A percentile compares a stretch with the other conserved stretches of the same genome.
These are phyloP conservation scores for Cyclophora punctaria DNA, from an alignment of 2,888 invertebrate species.

Conservation along the genomic window DNA sequence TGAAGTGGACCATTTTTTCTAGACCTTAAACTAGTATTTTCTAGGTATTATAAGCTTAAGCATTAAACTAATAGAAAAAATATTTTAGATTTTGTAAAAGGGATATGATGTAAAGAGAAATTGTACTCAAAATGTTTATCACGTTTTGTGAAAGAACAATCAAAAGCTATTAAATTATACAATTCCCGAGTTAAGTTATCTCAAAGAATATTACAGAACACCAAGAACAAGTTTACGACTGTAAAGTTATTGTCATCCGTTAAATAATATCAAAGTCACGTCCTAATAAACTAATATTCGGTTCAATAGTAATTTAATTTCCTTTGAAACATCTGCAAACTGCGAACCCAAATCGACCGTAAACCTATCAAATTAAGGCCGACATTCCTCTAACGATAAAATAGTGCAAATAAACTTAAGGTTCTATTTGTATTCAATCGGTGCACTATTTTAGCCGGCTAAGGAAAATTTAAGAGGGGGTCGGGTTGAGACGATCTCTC, in stretches of 20 bases:
- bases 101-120: too few relatives aligned
- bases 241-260: neutral
- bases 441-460: constrained; percentile 8
- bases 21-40: too few relatives aligned
- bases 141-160: too few relatives aligned
- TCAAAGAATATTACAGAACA: too few relatives aligned
- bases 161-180: too few relatives aligned
- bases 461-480: constrained; percentile 13
- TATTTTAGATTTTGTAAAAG: too few relatives aligned
- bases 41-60: too few relatives aligned
- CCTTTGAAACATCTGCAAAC: neutral
- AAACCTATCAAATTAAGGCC: constrained; percentile 4
- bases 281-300: neutral
- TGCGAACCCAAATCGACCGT: neutral
- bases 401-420: constrained; percentile 5
- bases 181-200: too few relatives aligned
- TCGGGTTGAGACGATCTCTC: constrained; percentile 17
- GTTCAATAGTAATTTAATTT: constrained; percentile 2
- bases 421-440: constrained; percentile 9
- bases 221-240: too few relatives aligned
- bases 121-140: too few relatives aligned
- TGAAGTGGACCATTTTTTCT: too few relatives aligned
- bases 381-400: constrained; percentile 1
- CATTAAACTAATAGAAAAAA: too few relatives aligned
- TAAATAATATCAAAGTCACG: neutral